These are phyloP conservation scores for Lasioglossum lativentre DNA, from an alignment of 2,888 invertebrate species.

Conservation along the genomic window DNA sequence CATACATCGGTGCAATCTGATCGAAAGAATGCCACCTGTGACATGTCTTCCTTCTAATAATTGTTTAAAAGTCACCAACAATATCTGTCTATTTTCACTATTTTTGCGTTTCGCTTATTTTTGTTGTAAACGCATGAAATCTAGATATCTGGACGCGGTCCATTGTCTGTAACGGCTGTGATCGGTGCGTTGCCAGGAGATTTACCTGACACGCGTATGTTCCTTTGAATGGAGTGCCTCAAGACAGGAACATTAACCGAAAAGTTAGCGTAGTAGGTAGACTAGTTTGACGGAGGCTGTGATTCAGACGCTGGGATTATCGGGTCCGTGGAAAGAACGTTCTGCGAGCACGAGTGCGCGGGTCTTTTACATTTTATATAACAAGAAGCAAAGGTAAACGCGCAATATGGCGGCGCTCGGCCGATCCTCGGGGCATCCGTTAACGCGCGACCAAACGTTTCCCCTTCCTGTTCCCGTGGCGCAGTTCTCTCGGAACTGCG, in stretches of 20 bases:
- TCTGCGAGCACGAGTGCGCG: neutral
- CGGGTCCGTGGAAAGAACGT: neutral
- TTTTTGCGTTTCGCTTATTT: neutral
- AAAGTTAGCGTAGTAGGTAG: neutral
- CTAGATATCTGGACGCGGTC: no score
- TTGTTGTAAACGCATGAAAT: no score
- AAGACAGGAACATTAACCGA: neutral
- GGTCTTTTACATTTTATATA: neutral
- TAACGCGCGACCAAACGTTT: constrained; percentile 8
- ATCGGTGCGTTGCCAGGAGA: no score
- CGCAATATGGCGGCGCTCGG: neutral
- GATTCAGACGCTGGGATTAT: neutral
- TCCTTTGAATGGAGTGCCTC: no score
- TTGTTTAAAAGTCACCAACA: neutral
- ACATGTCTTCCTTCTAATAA: neutral
- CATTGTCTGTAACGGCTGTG: no score
- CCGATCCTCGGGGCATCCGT: constrained; percentile 4
- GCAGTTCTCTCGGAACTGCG: neutral
- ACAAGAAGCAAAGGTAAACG: neutral
- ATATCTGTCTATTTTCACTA: neutral
- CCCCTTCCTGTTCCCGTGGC: constrained; percentile 1
- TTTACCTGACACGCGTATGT: no score
- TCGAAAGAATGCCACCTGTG: neutral
- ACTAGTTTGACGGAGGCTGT: neutral
- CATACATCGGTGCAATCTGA: no score